These are phyloP conservation scores for Neelides sp. DNA, from an alignment of 1,140 invertebrate species.

Conservation along the genomic window DNA sequence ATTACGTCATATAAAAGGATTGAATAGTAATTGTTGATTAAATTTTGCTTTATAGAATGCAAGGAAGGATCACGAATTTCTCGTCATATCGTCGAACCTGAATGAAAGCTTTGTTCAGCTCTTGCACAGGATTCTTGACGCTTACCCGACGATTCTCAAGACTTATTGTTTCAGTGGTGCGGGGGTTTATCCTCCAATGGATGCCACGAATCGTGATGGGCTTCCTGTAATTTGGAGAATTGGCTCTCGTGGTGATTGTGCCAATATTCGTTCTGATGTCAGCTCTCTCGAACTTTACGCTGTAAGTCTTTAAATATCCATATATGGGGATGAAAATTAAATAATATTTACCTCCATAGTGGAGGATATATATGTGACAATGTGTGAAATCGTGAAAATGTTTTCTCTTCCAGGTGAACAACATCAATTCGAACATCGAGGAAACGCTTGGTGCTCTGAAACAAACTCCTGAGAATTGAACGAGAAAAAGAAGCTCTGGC, in stretches of 20 bases:
- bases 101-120: conserved; percentile 36
- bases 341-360: not conserved
- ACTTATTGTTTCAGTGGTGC: conserved; percentile 37
- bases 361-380: too few species aligned
- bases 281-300: conserved; percentile 34
- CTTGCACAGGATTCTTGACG: conserved; percentile 36
- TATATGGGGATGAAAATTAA: not conserved
- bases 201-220: not conserved
- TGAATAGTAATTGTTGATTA: conserved; percentile 4
- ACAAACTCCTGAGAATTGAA: too few species aligned
- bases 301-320: conserved; percentile 15
- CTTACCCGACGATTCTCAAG: conserved; percentile 35
- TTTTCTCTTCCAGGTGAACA: conserved; percentile 16
- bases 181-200: conserved; percentile 34
- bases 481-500: too few species aligned
- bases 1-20: not conserved
- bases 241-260: conserved; percentile 33
- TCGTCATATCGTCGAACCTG: conserved; percentile 35
- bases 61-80: conserved; percentile 39
- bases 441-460: conserved; percentile 3
- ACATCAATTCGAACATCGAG: conserved; percentile 23
- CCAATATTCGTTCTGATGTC: conserved; percentile 32
- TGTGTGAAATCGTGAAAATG: too few species aligned
- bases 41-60: conserved; percentile 36
- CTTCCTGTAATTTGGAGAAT: conserved; percentile 32